Base-by-base conservation (phyloP, 2,888 invertebrate genomes). In the Gnatocerus cornutus region DNA sequence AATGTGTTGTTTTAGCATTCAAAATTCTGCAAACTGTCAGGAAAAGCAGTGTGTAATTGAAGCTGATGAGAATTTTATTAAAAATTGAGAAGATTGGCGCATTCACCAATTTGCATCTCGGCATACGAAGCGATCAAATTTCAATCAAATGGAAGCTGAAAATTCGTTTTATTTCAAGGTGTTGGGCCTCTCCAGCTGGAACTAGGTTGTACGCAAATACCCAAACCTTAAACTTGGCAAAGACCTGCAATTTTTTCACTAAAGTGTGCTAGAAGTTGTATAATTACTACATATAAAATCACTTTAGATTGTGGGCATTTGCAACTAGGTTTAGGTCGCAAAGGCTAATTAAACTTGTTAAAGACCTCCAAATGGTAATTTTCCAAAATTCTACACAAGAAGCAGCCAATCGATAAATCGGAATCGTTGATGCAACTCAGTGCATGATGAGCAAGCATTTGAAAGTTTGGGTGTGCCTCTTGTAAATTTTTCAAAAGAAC, bases 381-480 rank as follows among this genome's bases (percentile, higher is more conserved):
- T 33, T 33, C 6, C 33, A 7, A 33, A 33, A 33, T 5, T 5
- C 29, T 29, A 7, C 29, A 29, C n/a, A 29, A 5, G 4, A 29
- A 4, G n/a, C n/a, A 6, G 8, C 39, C 39, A 39, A 6, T 9
- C 39, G n/a, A 39, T 39, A 39, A 3, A 39, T 29, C 7, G 7
- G 7, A 5, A 21, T 21, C 21, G 21, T 21, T 13, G 7, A 10
- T 43, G 43, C 43, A 43, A 10, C 43, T 12, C 10, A 37, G 12
- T 43, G 43, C 43, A 43, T 43, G 43, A 43, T 43, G 43, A 43
- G 43, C 12, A 43, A 12, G 13, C 14, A 43, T 9, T 50, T 10
- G 53, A 53, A 53, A 53, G 53, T 53, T 33, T 12, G 41, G 37
- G 55, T 16, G 37, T 55, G 55, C 16, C 33, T 37, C 14, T 16